A percentile compares a stretch with the other conserved stretches of the same genome.
phyloP scores from a whole-genome alignment of 2,888 invertebrate genomes.

The Trimorus sp. region DNA sequence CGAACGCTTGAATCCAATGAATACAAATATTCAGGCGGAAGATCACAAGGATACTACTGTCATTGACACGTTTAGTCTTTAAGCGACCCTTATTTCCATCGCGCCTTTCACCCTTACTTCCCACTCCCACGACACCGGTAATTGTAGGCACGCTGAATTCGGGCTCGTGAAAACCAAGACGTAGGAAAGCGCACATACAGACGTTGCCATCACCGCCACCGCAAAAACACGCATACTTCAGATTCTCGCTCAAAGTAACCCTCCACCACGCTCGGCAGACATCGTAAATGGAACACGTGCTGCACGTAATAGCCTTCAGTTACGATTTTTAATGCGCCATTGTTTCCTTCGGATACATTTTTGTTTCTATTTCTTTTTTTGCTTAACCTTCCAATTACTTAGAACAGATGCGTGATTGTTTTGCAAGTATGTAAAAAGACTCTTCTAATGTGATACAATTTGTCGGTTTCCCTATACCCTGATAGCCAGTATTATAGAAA shows the following conservation, averaged over 20 bases:
- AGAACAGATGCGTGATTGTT: too few species aligned
- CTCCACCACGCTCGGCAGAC: conserved; percentile 33
- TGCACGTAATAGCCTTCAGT: conserved; percentile 68
- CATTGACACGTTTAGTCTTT: conserved; percentile 71
- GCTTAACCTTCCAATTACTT: too few species aligned
- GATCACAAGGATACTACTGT: conserved; percentile 67
- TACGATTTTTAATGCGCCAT: conserved; percentile 69
- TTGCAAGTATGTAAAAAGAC: too few species aligned
- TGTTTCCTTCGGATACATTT: conserved; percentile 24
- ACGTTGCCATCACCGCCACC: conserved; percentile 54
- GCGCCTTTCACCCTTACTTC: conserved; percentile 61
- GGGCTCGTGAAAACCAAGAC: conserved; percentile 57
- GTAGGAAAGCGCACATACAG: conserved; percentile 37
- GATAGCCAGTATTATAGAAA: too few species aligned
- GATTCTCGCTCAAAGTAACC: conserved; percentile 36
- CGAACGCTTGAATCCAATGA: too few species aligned
- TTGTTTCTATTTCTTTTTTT: too few species aligned
- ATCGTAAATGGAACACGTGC: conserved; percentile 69
- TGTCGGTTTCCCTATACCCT: too few species aligned
- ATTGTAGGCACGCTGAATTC: conserved; percentile 69
- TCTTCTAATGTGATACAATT: too few species aligned
- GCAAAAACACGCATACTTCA: conserved; percentile 57
- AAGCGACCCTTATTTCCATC: conserved; percentile 63
- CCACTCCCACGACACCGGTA: conserved; percentile 66
- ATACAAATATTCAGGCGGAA: conserved; percentile 30